phyloP scores from a whole-genome alignment of 2,797 vertebrate genomes.

The Chaenodraco wilsoni region DNA sequence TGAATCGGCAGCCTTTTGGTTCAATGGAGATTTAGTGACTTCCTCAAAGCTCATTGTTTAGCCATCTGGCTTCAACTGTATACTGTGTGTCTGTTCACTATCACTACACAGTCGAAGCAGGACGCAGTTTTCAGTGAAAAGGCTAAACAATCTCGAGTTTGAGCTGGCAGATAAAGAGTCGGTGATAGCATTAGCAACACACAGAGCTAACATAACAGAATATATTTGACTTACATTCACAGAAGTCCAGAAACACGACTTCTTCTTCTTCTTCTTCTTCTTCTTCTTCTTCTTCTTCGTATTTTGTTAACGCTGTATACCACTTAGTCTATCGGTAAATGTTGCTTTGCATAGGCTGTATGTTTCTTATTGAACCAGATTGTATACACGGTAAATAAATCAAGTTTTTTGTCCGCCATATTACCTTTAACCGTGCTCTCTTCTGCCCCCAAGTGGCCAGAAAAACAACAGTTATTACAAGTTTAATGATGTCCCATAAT shows the following conservation, averaged over 20 bases:
- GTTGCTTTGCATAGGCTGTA: too few relatives aligned
- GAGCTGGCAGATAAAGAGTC: not conserved
- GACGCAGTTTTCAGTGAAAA: not conserved
- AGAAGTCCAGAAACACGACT: not conserved
- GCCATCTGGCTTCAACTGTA: too few relatives aligned
- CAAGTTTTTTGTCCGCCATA: too few relatives aligned
- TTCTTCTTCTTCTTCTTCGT: too few relatives aligned
- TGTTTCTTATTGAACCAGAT: too few relatives aligned
- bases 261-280: too few relatives aligned
- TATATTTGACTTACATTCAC: not conserved
- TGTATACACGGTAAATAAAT: too few relatives aligned
- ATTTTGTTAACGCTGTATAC: too few relatives aligned
- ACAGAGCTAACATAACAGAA: not conserved
- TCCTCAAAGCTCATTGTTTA: not conserved
- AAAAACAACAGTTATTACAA: not conserved
- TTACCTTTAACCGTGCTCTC: too few relatives aligned
- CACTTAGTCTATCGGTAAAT: too few relatives aligned
- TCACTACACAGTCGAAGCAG: not conserved
- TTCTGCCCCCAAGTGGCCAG: not conserved
- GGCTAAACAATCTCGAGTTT: not conserved
- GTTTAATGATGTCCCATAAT: not conserved
- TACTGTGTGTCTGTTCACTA: not conserved
- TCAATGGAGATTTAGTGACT: not conserved
- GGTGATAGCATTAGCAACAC: not conserved
- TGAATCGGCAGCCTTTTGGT: not conserved